Base-by-base conservation (phyloP, 35 echinoderm and acorn worm species). In the Apostichopus japonicus region DNA sequence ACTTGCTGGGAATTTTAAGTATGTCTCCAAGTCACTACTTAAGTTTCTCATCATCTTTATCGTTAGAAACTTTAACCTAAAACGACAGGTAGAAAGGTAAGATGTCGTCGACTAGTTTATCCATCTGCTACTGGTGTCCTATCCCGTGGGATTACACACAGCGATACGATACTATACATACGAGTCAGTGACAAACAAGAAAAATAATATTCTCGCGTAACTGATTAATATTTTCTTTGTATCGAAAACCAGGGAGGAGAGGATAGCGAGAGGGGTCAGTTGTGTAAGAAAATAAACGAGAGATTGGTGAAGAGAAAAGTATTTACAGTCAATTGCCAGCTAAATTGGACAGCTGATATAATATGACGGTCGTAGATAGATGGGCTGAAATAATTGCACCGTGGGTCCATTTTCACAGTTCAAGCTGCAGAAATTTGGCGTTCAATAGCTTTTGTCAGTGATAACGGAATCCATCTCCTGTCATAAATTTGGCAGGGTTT, bases 291-390 rank as follows among this genome's bases (percentile, higher is more conserved):
- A 84, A 84, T 58, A 22, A 84, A 58, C 17, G 54, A 54, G 54
- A n/a, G 81, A 84, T 84, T 44, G 33, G 33, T 84, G 81, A 84
- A 84, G 81, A 54, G 81, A 84, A 84, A 75, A 84, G 81, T 84
- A 84, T 84, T 84, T 84, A 84, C 81, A 57, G 81, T 84, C 56
- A 84, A 58, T 84, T 84, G 54, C 81, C 71, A 84, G 53, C 81
- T 84, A 84, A 84, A 84, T 84, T 84, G 81, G 81, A 84, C 81
- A 84, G 81, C 81, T 84, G 81, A 14, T 54, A 84, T 23, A 84
- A 84, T 84, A 84, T 67, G 21, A 24, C 17, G 71, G 71, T 23
- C 71, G 8, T 75, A 6, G 71, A 75, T 7, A 75, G 6, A 7
- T 23, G 71, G 71, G 71, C 71, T 75, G 71, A 75, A 75, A 75